Evolutionary conservation across 2,113 vertebrate genomes (phyloP).

Genomic region (Agapornis roseicollis): DNA sequence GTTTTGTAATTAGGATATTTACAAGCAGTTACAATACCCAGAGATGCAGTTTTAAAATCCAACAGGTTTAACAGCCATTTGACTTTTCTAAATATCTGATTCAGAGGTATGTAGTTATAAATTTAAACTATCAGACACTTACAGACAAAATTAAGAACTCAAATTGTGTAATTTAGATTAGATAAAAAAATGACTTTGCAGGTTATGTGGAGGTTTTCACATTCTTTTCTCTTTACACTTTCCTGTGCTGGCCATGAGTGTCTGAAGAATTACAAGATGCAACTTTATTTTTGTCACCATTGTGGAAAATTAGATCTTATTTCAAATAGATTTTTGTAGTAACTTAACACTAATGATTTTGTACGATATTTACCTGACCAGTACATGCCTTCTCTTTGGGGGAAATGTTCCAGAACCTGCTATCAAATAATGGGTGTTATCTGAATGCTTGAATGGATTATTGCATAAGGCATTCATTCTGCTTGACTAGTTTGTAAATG

Average conservation of each 20-base stretch:
- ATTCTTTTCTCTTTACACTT: neutral
- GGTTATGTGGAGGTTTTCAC: neutral
- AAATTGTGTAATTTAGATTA: neutral
- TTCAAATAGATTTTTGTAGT: neutral
- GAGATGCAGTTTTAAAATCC: neutral
- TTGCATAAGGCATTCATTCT: neutral
- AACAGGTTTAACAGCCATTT: neutral
- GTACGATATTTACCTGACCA: neutral
- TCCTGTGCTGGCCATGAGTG: neutral
- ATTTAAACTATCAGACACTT: neutral
- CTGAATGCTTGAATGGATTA: neutral
- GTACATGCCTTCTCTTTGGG: neutral
- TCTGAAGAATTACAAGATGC: neutral
- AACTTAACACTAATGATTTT: neutral
- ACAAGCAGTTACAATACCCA: neutral
- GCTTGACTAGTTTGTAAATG: neutral
- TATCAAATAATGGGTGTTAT: neutral
- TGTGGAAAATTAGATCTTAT: neutral
- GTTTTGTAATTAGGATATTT: neutral
- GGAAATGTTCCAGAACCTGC: neutral
- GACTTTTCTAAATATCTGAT: neutral
- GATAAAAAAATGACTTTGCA: neutral
- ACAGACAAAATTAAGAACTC: neutral
- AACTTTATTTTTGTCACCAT: neutral
- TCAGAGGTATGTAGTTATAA: accelerated